Evolutionary conservation across 2,888 invertebrate genomes (phyloP), one percentile per base, ranked within the genome.

Genomic region (Hyles lineata): DNA sequence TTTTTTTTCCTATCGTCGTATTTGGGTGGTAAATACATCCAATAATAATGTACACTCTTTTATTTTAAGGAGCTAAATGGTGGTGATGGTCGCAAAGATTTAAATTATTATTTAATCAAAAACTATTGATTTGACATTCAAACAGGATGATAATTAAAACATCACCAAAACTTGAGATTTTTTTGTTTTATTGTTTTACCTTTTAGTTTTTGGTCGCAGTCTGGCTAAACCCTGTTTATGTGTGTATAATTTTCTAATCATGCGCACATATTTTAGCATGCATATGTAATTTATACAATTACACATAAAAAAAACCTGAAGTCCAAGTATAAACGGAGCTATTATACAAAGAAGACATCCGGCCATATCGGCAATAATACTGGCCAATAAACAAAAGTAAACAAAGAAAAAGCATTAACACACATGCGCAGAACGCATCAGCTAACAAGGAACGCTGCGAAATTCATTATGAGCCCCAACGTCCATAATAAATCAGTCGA

Each of bases 381-480:
- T 77, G 74, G 61, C 62, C 59, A 43, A 21, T 69, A 43, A 72
- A 73, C 70, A 74, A 84, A 82, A 80, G 78, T 84, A 85, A 86
- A 86, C 85, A 85, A 85, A 87, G 82, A 83, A 80, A 83, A 83
- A 80, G 79, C 83, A 88, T 87, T 83, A 84, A 83, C 87, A 77
- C 85, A 88, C 85, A 85, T 85, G 82, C 77, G 80, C 67, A 78
- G 77, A 69, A 77, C 77, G 76, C 79, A 80, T 84, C 79, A 80
- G 90, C 90, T 88, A 91, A 91, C 89, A 90, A 90, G 92, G 90
- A 81, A 82, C 82, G 83, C 81, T 86, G 89, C 87, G 67, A 84
- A 89, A 91, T 90, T 89, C 90, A 91, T 90, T 90, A 88, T 87
- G 75, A 75, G 76, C 79, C 77, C 75, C 77, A 79, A 80, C 76